Base-by-base conservation (phyloP, 2,797 vertebrate genomes). In the Novumbra hubbsi region DNA sequence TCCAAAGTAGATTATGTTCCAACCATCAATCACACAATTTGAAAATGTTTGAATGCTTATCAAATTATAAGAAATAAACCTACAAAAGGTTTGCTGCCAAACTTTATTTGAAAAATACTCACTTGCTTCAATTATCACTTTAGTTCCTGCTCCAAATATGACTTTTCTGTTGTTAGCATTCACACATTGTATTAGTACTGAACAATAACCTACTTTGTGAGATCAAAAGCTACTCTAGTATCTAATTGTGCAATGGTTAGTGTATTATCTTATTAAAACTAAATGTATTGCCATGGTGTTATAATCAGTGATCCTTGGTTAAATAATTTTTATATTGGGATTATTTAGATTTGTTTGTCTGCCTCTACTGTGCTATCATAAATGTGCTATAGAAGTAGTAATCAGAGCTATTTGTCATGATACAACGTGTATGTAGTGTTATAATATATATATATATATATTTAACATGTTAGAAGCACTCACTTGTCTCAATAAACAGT, bases 141-240 rank as follows among this genome's bases (percentile, higher is more conserved):
- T 55, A 0, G 45, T 76, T 27, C 70, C 75, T 19, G n/a, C 27
- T 69, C 75, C 73, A 38, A 72, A 78, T 34, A 60, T 64, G 2
- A 72, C 21, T 21, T 78, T 71, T 0, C 17, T 16, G 72, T 5
- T 49, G n/a, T 60, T 57, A 66, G 9, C 50, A 74, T 70, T 79
- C 80, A 77, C 77, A 79, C 80, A 79, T 27, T 60, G 41, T 30
- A 24, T 73, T 48, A 66, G 12, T 5, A 5, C 48, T 34, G 0
- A 67, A 50, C 50, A 19, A 67, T 55, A 71, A 73, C 65, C 30
- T 52, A 19, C n/a, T 6, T 16, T n/a, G 30, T 14, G 17, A 21
- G 12, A 45, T 12, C 6, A 45, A 45, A 45, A 45, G 6, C 55
- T 57, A 57, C 3, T 57, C 55, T 3, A 57, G 21, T 8, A 12